phyloP scores from a whole-genome alignment of 2,797 vertebrate species.

The Oryzias sinensis region DNA sequence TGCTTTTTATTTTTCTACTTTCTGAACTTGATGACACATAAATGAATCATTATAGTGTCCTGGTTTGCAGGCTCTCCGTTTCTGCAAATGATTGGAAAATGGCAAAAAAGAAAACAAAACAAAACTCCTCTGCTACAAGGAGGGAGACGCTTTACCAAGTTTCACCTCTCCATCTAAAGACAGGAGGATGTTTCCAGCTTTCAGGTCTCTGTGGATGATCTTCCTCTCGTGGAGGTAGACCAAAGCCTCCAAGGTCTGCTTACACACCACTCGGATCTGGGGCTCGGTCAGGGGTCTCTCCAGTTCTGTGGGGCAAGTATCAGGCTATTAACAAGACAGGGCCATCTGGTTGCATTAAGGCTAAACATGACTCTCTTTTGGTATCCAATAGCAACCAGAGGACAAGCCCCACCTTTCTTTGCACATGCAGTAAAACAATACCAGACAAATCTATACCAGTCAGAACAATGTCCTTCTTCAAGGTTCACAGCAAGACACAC shows the following conservation, averaged over 20 bases:
- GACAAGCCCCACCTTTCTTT: conserved; percentile 32
- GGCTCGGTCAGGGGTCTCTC: conserved; percentile 96
- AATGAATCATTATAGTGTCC: conserved; percentile 18
- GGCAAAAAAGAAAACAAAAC: too few relatives aligned
- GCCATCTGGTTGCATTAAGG: conserved; percentile 10
- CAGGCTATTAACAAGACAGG: not conserved
- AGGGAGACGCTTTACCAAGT: conserved; percentile 78
- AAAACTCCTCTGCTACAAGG: too few relatives aligned
- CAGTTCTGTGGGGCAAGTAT: conserved; percentile 81
- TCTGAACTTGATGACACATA: not conserved
- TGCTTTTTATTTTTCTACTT: conserved; percentile 7
- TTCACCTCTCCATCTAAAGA: conserved; percentile 95
- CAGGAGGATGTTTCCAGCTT: conserved; percentile 98
- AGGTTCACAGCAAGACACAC: conserved; percentile 43
- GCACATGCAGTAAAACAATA: conserved; percentile 27
- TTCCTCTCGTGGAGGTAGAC: conserved; percentile 95
- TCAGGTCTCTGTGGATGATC: conserved; percentile 97
- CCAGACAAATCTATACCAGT: conserved; percentile 39
- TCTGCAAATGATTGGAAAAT: not conserved
- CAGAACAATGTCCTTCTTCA: conserved; percentile 37
- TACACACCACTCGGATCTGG: conserved; percentile 97
- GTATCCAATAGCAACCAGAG: conserved; percentile 41
- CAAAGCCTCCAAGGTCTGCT: conserved; percentile 92
- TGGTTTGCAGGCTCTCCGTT: conserved; percentile 11
- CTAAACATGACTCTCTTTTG: conserved; percentile 14